Percentiles rank a stretch among this genome's conserved stretches.
These are phyloP conservation scores for Cheilosia impressa DNA, from an alignment of 2,888 invertebrate genomes.

Conservation along the genomic window DNA sequence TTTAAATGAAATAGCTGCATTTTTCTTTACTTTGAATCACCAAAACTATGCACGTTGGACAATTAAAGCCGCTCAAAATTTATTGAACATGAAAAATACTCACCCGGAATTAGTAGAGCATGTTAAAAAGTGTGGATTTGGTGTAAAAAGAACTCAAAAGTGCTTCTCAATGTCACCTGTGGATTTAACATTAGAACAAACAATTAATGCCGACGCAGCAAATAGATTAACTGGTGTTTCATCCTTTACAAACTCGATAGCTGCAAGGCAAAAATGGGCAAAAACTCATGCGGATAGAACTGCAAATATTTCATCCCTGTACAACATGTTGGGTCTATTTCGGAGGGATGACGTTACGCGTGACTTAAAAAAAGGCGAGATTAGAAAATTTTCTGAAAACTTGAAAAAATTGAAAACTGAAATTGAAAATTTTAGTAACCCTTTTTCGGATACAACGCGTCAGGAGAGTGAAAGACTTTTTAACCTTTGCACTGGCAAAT, in stretches of 20 bases:
- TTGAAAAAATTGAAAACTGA: not conserved
- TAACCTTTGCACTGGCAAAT: conserved; percentile 10
- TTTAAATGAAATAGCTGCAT: conserved; percentile 1
- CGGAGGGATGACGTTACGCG: conserved; percentile 15
- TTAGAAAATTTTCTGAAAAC: conserved; percentile 7
- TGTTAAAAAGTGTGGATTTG: conserved; percentile 5
- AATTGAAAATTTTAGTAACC: conserved; percentile 2
- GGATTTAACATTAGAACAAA: conserved; percentile 2
- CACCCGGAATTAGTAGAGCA: conserved; percentile 10
- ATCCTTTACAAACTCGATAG: conserved; percentile 16
- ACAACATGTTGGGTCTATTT: conserved; percentile 5
- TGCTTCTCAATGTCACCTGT: conserved; percentile 7
- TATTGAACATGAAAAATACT: conserved; percentile 4
- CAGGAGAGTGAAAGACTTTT: conserved; percentile 1
- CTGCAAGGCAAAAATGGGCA: conserved; percentile 5
- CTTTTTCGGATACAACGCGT: not conserved
- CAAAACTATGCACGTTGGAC: conserved; percentile 19
- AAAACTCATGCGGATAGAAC: conserved; percentile 22
- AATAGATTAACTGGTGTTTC: conserved; percentile 8
- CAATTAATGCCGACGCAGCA: not conserved
- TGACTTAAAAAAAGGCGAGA: conserved; percentile 16
- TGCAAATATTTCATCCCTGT: conserved; percentile 29
- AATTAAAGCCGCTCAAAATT: conserved; percentile 2
- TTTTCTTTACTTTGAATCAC: conserved; percentile 29
- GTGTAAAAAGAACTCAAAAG: conserved; percentile 12